A percentile compares a stretch with the other conserved stretches of the same genome.
Conservation (phyloP, 2,888 invertebrate genomes). For the Agrochola lota region DNA sequence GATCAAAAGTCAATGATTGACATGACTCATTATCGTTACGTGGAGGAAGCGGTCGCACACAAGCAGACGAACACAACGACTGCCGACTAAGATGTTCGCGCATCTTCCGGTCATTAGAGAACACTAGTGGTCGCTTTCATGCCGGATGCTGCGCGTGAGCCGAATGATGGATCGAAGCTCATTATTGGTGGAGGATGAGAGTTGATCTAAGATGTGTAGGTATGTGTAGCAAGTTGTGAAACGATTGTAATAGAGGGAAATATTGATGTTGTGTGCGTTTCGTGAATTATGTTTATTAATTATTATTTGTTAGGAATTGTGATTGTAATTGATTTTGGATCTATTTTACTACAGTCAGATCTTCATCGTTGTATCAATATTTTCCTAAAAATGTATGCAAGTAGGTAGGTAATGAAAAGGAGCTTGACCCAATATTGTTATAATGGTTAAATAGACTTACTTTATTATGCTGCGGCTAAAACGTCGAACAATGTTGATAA, state of each 20-base stretch:
- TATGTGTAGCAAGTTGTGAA: constrained; percentile 24
- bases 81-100: constrained; percentile 57
- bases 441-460: neutral
- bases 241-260: neutral
- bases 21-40: constrained; percentile 63
- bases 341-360: neutral
- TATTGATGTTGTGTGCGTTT: neutral
- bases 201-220: constrained; percentile 3
- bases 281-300: neutral
- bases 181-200: constrained; percentile 49
- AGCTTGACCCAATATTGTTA: neutral
- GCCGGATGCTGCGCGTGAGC: constrained; percentile 57
- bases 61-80: constrained; percentile 53
- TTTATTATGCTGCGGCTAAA: neutral
- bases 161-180: constrained; percentile 56
- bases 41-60: constrained; percentile 61
- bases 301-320: neutral
- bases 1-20: constrained; percentile 55
- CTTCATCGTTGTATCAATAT: neutral
- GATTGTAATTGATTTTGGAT: neutral
- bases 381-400: neutral
- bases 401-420: neutral
- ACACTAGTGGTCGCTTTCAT: constrained; percentile 48
- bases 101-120: constrained; percentile 68
- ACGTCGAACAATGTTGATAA: neutral